A percentile compares a stretch with the other conserved stretches of the same genome.
Conservation (phyloP, 2,888 invertebrate genomes). For the Stenchaetothrips biformis region DNA sequence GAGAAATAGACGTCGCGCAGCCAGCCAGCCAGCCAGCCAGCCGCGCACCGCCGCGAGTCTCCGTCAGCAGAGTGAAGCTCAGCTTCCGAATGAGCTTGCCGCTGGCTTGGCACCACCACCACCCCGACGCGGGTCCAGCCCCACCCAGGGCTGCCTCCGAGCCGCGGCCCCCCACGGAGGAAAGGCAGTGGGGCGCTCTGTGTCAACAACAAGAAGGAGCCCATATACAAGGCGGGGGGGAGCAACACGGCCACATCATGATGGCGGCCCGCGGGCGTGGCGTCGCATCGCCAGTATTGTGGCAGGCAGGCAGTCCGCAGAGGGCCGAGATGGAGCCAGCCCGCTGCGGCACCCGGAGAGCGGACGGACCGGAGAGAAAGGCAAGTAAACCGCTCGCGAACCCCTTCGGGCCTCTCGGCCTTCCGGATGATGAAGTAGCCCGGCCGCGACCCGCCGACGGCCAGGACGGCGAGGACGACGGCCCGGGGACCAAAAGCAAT, state of each 20-base stretch:
- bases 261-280: neutral
- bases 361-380: neutral
- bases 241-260: neutral
- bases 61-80: too few relatives aligned
- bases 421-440: slow-evolving; percentile 7
- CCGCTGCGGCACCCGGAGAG: neutral
- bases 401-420: neutral
- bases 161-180: neutral
- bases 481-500: neutral
- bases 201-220: slow-evolving; percentile 3
- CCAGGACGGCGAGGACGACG: neutral
- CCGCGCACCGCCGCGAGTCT: too few relatives aligned
- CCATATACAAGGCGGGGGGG: neutral
- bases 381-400: neutral
- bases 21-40: too few relatives aligned
- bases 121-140: neutral
- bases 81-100: too few relatives aligned
- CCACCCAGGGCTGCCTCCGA: neutral
- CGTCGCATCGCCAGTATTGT: neutral
- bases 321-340: neutral
- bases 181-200: neutral
- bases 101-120: too few relatives aligned
- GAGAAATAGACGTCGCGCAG: too few relatives aligned
- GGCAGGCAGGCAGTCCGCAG: neutral
- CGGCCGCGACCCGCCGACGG: neutral